Evolutionary conservation across 2,888 invertebrate species (phyloP).

Genomic region (Spilarctia lutea): DNA sequence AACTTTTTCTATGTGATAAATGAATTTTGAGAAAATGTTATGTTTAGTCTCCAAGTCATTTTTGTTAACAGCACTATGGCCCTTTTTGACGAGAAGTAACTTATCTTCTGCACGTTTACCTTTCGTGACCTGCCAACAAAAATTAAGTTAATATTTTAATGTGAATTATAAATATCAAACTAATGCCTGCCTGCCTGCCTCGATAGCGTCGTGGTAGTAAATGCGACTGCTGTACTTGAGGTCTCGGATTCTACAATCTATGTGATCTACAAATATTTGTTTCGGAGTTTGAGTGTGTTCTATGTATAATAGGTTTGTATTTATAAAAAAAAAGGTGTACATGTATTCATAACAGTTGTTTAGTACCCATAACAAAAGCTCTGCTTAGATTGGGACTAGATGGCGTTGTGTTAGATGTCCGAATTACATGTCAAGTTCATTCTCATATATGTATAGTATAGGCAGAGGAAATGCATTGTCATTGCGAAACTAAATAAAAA

Average conservation of each 20-base stretch:
- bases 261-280: too few relatives aligned
- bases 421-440: background rate
- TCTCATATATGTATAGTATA: background rate
- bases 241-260: too few relatives aligned
- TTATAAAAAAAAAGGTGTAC: too few relatives aligned
- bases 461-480: background rate
- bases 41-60: conserved; percentile 8
- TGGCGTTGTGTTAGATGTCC: too few relatives aligned
- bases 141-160: background rate
- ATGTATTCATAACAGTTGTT: too few relatives aligned
- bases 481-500: background rate
- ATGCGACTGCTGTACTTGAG: too few relatives aligned
- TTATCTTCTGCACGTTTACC: background rate
- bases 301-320: too few relatives aligned
- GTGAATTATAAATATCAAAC: background rate
- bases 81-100: background rate
- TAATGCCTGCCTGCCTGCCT: too few relatives aligned
- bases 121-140: conserved; percentile 8
- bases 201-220: too few relatives aligned
- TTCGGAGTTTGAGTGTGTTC: too few relatives aligned
- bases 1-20: conserved; percentile 33
- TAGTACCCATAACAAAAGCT: too few relatives aligned
- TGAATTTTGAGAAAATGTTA: conserved; percentile 34
- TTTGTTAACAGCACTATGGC: background rate
- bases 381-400: too few relatives aligned